Base-by-base conservation (phyloP, 2,888 invertebrate genomes). In the Leucophenga montana region DNA sequence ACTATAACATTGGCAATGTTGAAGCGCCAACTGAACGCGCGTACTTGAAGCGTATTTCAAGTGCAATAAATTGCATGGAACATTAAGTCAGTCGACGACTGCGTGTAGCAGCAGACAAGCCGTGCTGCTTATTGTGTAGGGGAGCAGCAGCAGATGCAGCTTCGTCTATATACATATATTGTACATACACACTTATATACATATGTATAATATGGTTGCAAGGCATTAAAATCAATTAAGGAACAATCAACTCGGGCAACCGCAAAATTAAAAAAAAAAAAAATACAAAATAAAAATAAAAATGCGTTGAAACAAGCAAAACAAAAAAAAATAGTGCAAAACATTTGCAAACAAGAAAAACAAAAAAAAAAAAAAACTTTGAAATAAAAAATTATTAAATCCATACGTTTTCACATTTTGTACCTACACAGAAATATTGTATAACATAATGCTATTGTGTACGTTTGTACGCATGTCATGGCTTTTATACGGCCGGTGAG, bases 151-250 rank as follows among this genome's bases (percentile, higher is more conserved):
- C 22, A 48, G 46, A 33, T 53, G 33, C 13, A 20, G 31, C 44
- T 48, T 66, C 33, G 67, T 72, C n/a, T 33, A 8, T 33, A 59
- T 33, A 59, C 14, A 59, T 22, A 31, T 31, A 0, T 22, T 22
- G 13, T 22, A 67, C 54, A 39, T 48, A 14, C 20, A 53, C 14
- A 33, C 53, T 9, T 14, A 66, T 18, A 39, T 33, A 66, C 18
- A 59, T 31, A 46, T 46, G 31, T 13, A 48, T 46, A 48, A 77
- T 67, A 70, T 16, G 53, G 44, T 68, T 74, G 70, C 69, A 73
- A 78, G 77, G 76, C 81, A 83, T 83, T 79, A 73, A 78, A 81
- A 81, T 74, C 79, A 81, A 81, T 81, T 81, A 81, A 77, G 81
- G 77, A 73, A 79, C 82, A 79, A 79, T 82, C 82, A 78, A 79